phyloP scores from a whole-genome alignment of 2,113 vertebrate species.

The Dicrurus megarhynchus region DNA sequence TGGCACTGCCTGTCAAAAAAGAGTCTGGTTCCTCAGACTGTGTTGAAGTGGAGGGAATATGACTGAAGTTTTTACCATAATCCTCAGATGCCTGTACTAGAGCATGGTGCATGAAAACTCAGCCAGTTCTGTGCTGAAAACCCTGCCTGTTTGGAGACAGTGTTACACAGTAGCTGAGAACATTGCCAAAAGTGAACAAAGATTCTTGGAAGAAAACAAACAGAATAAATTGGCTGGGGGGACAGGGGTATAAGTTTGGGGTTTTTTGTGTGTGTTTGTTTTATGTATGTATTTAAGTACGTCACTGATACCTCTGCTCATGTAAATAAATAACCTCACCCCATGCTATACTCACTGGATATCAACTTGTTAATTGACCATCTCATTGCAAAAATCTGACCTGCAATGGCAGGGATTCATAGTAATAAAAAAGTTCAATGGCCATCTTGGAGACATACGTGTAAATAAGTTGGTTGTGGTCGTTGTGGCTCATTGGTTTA shows the following conservation, averaged over 20 bases:
- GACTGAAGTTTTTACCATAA: neutral
- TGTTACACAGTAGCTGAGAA: neutral
- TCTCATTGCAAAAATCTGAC: neutral
- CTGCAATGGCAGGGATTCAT: neutral
- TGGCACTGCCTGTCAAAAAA: neutral
- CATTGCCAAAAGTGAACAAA: neutral
- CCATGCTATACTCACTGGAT: neutral
- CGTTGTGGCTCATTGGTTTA: neutral
- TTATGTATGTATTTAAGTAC: neutral
- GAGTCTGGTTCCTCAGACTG: neutral
- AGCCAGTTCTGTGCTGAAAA: neutral
- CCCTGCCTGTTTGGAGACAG: neutral
- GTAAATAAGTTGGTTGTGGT: neutral
- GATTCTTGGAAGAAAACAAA: neutral
- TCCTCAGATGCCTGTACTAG: neutral
- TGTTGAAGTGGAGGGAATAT: neutral
- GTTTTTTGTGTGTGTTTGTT: neutral
- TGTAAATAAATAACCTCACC: neutral
- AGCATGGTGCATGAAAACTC: neutral
- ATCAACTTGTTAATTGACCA: neutral
- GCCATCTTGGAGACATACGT: neutral
- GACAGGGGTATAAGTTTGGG: accelerated
- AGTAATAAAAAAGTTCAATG: neutral
- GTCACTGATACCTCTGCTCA: neutral
- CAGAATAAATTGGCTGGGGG: neutral